Conservation (phyloP, 2,797 vertebrate genomes). For the Nannoperca australis region DNA sequence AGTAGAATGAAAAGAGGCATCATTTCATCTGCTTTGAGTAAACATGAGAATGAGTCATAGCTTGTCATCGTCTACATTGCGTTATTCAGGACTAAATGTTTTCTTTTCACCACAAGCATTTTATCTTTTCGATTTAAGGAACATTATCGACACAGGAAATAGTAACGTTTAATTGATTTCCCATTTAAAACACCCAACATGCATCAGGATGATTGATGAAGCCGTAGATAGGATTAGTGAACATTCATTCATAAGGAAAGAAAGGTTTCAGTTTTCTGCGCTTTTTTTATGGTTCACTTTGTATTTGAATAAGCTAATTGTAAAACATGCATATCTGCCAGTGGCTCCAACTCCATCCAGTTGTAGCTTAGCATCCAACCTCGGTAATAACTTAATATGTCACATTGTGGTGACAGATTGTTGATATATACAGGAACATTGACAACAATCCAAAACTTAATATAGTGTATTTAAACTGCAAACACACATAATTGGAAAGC, state of each 20-base stretch:
- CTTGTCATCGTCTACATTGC: conserved; percentile 14
- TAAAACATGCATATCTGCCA: neutral
- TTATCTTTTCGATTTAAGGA: conserved; percentile 39
- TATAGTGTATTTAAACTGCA: conserved; percentile 1
- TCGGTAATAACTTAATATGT: neutral
- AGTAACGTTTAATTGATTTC: conserved; percentile 36
- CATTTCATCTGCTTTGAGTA: conserved; percentile 50
- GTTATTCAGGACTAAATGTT: conserved; percentile 21
- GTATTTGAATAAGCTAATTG: neutral
- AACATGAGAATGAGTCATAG: conserved; percentile 51
- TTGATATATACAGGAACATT: neutral
- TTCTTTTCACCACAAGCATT: conserved; percentile 10
- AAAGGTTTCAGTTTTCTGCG: neutral
- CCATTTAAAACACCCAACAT: conserved; percentile 13
- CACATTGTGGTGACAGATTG: neutral
- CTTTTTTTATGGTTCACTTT: neutral
- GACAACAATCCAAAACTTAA: neutral
- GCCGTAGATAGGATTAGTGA: conserved; percentile 21
- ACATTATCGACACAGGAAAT: conserved; percentile 16
- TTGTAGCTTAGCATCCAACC: neutral
- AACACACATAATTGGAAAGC: conserved; percentile 9
- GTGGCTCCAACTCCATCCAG: neutral
- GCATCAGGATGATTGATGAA: conserved; percentile 44
- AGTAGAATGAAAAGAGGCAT: conserved; percentile 47
- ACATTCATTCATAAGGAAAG: conserved; percentile 16